Evolutionary conservation across 2,797 vertebrate genomes (phyloP).

Genomic region (Spea hammondii): DNA sequence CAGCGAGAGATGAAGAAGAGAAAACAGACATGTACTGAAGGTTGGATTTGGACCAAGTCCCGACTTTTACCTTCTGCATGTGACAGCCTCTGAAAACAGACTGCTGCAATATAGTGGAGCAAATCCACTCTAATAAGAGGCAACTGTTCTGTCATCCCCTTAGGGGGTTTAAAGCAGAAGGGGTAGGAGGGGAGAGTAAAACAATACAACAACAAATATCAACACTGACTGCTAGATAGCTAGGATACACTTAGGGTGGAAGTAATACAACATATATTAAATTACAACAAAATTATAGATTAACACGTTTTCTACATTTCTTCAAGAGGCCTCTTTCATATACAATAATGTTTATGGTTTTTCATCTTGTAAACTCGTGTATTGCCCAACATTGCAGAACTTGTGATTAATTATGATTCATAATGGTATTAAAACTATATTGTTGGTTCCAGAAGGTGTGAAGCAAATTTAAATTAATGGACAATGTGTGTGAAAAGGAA

Average conservation of each 20-base stretch:
- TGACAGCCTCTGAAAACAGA: constrained; percentile 79
- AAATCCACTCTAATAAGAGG: constrained; percentile 86
- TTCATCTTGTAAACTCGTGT: no score
- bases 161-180: constrained; percentile 63
- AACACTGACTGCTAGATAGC: constrained; percentile 60
- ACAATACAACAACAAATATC: constrained; percentile 61
- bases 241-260: background rate
- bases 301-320: no score
- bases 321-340: no score
- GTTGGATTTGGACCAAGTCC: constrained; percentile 88
- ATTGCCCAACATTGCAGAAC: no score
- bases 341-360: no score
- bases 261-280: no score
- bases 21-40: constrained; percentile 69
- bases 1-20: constrained; percentile 72
- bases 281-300: no score
- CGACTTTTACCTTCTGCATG: constrained; percentile 90
- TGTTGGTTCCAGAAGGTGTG: no score
- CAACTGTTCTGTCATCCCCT: constrained; percentile 71
- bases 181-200: constrained; percentile 6
- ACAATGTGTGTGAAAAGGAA: no score
- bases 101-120: constrained; percentile 82
- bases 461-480: no score
- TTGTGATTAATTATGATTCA: no score
- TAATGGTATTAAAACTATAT: no score